A percentile compares a stretch with the other conserved stretches of the same genome.
These are phyloP conservation scores for Conops quadrifasciatus DNA, from an alignment of 2,888 invertebrate species.

Conservation along the genomic window DNA sequence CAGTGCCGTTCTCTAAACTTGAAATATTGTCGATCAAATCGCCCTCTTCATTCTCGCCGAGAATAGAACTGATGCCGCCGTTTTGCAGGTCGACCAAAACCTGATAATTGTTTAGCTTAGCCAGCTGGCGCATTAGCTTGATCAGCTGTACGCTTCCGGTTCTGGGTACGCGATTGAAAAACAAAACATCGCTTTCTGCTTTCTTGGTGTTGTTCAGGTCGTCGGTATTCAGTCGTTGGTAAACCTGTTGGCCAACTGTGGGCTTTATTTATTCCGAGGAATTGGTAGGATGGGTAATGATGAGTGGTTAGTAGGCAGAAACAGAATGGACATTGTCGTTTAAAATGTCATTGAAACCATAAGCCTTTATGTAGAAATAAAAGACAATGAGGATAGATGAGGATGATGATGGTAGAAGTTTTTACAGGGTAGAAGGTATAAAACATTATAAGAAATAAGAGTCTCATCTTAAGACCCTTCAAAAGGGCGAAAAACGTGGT, in stretches of 20 bases:
- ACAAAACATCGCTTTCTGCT: constrained; percentile 77
- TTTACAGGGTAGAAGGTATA: too few relatives aligned
- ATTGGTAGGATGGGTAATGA: too few relatives aligned
- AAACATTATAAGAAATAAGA: too few relatives aligned
- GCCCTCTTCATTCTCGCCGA: constrained; percentile 49
- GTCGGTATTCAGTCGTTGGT: constrained; percentile 68
- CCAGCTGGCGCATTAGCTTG: constrained; percentile 54
- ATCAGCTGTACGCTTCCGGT: constrained; percentile 58
- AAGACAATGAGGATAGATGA: too few relatives aligned
- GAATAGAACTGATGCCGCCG: constrained; percentile 50
- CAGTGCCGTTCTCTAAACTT: constrained; percentile 53
- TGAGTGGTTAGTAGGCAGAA: too few relatives aligned
- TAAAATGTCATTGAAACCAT: too few relatives aligned
- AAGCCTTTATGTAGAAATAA: too few relatives aligned
- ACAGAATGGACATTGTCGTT: too few relatives aligned
- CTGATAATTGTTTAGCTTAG: constrained; percentile 43
- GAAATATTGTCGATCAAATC: constrained; percentile 55
- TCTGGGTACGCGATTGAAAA: constrained; percentile 66
- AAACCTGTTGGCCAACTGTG: constrained; percentile 60
- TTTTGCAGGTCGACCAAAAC: constrained; percentile 58
- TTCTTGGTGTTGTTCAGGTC: constrained; percentile 82
- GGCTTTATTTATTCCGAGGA: too few relatives aligned
- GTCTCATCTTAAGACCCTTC: too few relatives aligned
- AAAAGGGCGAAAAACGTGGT: too few relatives aligned
- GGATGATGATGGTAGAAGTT: too few relatives aligned